Base-by-base conservation (phyloP, 2,888 invertebrate species). In the Hydriomena furcata region DNA sequence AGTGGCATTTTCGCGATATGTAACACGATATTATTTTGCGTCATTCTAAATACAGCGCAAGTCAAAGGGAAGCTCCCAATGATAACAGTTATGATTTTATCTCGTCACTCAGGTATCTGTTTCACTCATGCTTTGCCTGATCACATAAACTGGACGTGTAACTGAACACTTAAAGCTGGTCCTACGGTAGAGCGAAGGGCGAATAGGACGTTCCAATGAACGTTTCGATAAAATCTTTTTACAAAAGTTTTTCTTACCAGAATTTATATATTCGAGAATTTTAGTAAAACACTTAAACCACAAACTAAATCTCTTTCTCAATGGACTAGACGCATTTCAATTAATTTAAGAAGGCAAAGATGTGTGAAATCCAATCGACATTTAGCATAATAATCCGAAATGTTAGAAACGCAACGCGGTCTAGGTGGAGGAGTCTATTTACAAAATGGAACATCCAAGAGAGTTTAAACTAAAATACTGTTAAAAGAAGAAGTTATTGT, bases 311-410 rank as follows among this genome's bases (percentile, higher is more conserved):
- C 86, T 88, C 88, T 83, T 87, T 88, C 77, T 81, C 79, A 84
- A 84, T 87, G 87, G 90, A 90, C 90, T 90, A 90, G 90, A 89
- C 85, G 86, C 85, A 84, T 86, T 82, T 66, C 6, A 63, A 81
- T 84, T 83, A 86, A 79, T 87, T 84, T 82, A 84, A 77, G 86
- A 90, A 89, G 89, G 89, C 85, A 86, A 86, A 89, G 85, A 82
- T 76, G 82, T 82, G 82, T 87, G 82, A 83, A 82, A 82, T 83
- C 85, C 84, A 82, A 86, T 85, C 61, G 51, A 76, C 72, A 76
- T 66, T 68, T 66, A 76, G 71, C 68, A 69, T 71, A 76, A 72
- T 75, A 76, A 72, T 75, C 66, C 66, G 68, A 73, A 73, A 64
- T 64, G 66, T 61, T 65, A 71, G 70, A 67, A 67, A 67, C 58